These are phyloP conservation scores for Steatornis caripensis DNA, from an alignment of 2,113 vertebrate species.

Conservation along the genomic window DNA sequence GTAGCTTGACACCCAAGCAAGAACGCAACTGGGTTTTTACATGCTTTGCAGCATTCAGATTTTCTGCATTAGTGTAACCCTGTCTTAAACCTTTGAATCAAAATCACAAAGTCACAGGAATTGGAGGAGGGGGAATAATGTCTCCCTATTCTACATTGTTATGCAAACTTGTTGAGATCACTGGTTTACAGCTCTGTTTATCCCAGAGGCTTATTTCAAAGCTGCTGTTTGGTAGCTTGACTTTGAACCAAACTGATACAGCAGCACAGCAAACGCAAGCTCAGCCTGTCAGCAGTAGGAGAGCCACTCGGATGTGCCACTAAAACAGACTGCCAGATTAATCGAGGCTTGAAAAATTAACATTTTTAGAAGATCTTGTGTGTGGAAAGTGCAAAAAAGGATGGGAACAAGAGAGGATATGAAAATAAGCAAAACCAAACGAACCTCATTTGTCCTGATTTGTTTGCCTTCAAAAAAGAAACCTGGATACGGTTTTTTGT, in stretches of 20 bases:
- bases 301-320: neutral
- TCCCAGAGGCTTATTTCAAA: neutral
- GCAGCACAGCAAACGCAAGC: neutral
- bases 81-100: neutral
- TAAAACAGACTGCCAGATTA: neutral
- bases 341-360: neutral
- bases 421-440: neutral
- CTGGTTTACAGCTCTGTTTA: neutral
- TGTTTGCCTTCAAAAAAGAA: neutral
- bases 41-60: neutral
- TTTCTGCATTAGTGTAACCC: neutral
- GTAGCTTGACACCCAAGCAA: neutral
- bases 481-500: neutral
- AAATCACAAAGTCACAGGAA: neutral
- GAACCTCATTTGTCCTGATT: neutral
- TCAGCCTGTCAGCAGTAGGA: neutral
- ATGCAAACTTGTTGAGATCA: neutral
- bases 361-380: neutral
- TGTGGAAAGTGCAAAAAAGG: neutral
- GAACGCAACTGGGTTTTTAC: neutral
- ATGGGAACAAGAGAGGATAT: neutral
- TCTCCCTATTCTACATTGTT: neutral
- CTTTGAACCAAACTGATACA: neutral
- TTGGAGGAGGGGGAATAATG: neutral
- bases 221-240: neutral